These are phyloP conservation scores for Hypsopygia costalis DNA, from an alignment of 2,888 invertebrate genomes.

Conservation along the genomic window DNA sequence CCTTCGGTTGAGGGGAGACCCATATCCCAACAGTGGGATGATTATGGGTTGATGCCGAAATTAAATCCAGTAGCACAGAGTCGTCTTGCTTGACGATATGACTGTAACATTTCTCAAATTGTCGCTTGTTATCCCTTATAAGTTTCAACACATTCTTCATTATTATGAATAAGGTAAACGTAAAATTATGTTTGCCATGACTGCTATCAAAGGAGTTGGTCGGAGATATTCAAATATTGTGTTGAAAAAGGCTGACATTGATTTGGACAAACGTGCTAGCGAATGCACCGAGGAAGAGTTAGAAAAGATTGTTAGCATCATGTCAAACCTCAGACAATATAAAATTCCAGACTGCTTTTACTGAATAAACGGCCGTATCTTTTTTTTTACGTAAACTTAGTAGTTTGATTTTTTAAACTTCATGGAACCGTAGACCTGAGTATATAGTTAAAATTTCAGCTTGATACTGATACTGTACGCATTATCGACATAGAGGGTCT, in stretches of 20 bases:
- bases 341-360: slow-evolving; percentile 99
- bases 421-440: too few species aligned
- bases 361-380: too few species aligned
- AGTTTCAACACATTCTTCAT: slow-evolving; percentile 99
- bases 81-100: slow-evolving; percentile 42
- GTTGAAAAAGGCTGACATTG: slow-evolving; percentile 98
- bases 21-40: too few species aligned
- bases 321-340: slow-evolving; percentile 98
- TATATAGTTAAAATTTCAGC: too few species aligned
- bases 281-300: slow-evolving; percentile 99
- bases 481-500: too few species aligned
- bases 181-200: slow-evolving; percentile 99
- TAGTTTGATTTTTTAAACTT: too few species aligned
- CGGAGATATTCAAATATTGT: slow-evolving; percentile 98
- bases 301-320: slow-evolving; percentile 98
- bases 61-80: too few species aligned
- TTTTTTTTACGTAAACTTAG: too few species aligned
- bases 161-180: slow-evolving; percentile 99
- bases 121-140: slow-evolving; percentile 99
- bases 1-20: too few species aligned
- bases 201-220: slow-evolving; percentile 99
- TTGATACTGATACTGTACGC: too few species aligned
- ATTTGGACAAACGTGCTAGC: slow-evolving; percentile 98
- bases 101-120: slow-evolving; percentile 49
- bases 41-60: too few species aligned